Base-by-base conservation (phyloP, 2,113 vertebrate species). In the Pteruthius melanotis region DNA sequence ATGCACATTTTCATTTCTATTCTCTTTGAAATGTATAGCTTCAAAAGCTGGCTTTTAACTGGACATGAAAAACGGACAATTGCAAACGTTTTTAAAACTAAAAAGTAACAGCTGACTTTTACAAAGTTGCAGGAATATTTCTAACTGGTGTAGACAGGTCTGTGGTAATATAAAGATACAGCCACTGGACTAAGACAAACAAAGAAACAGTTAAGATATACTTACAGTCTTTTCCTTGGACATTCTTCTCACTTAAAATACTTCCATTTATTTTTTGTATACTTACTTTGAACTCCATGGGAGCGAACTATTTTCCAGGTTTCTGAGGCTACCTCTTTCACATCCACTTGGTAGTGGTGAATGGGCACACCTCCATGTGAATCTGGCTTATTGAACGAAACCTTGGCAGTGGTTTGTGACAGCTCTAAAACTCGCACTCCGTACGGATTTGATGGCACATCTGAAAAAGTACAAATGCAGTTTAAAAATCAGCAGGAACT, bases 361-460 rank as follows among this genome's bases (percentile, higher is more conserved):
- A 99, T 99, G 71, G 99, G 99, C 7, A 99, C 99, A 2, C 99
- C 99, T 13, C 99, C 99, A 26, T 99, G 99, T 7, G 99, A 99
- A 87, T 99, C 99, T 0, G 99, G 99, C 88, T 99, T 99, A 91
- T 98, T 98, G 98, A 99, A 99, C 1, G 98, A 98, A 70, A 99
- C 98, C 18, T 99, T 99, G 13, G 99, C 99, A 81, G 98, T 93
- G 50, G 99, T 99, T 98, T 99, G 99, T 20, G 99, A 99, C 78
- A 99, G 94, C 22, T 99, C 99, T 68, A 98, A 98, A 75, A 99
- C 97, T 54, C 98, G 98, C 30, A 99, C 98, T 9, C 98, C 99
- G 26, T 99, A 99, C 1, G 99, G 99, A 96, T 98, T 99, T 11
- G 99, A 99, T 31, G 99, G 99, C 8, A 99, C 99, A 54, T 99